A percentile compares a stretch with the other conserved stretches of the same genome.
Evolutionary conservation across 2,113 vertebrate genomes (phyloP).

Genomic region (Origma solitaria): DNA sequence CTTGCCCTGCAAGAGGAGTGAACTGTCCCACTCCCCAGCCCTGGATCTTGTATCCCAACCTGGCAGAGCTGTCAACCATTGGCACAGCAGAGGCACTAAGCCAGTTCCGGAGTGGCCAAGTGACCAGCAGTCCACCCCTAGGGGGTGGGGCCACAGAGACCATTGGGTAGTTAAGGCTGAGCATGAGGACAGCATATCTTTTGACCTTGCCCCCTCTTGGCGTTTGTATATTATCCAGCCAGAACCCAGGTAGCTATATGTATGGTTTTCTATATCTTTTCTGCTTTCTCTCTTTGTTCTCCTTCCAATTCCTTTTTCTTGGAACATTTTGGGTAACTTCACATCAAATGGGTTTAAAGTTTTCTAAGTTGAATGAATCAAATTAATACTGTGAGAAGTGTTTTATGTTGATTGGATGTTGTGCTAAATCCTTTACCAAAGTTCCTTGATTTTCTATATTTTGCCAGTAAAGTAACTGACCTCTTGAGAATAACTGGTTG

Average conservation of each 20-base stretch:
- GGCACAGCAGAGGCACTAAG: not conserved
- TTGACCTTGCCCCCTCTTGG: accelerated
- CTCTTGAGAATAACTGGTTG: accelerated
- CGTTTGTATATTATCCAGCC: accelerated
- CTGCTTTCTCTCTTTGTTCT: not conserved
- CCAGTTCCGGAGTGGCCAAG: accelerated
- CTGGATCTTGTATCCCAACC: not conserved
- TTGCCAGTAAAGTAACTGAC: not conserved
- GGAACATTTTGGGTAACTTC: not conserved
- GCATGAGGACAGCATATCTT: accelerated
- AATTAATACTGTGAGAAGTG: not conserved
- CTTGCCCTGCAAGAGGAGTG: not conserved
- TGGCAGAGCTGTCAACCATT: not conserved
- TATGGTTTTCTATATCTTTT: not conserved
- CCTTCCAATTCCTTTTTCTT: not conserved
- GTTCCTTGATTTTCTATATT: not conserved
- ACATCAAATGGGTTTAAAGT: not conserved
- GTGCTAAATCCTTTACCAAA: not conserved
- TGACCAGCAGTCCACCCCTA: not conserved
- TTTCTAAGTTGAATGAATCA: not conserved
- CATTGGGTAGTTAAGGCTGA: not conserved
- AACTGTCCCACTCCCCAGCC: accelerated
- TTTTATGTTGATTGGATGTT: not conserved
- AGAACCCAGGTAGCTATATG: not conserved
- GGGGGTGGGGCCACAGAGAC: not conserved